phyloP scores from a whole-genome alignment of 2,888 invertebrate species.

The Trissoscelio sp. region DNA sequence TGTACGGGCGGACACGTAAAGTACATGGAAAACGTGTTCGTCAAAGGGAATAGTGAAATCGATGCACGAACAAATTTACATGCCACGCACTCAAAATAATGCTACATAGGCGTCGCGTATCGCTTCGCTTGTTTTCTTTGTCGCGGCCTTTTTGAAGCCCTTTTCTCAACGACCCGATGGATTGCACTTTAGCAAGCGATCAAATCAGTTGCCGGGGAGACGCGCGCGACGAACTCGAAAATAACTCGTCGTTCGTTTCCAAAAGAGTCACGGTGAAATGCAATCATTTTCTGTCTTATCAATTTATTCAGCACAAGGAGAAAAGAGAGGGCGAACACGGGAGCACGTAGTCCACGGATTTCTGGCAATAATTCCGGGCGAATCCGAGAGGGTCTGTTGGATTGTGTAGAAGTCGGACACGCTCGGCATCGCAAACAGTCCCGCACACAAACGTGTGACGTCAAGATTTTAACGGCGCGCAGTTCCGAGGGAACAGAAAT shows the following conservation, averaged over 20 bases:
- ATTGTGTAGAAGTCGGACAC: slow-evolving; percentile 42
- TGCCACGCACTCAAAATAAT: slow-evolving; percentile 45
- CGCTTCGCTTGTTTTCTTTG: slow-evolving; percentile 11
- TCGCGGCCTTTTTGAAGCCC: not conserved
- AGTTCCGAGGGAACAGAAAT: slow-evolving; percentile 8
- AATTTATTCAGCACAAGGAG: slow-evolving; percentile 46
- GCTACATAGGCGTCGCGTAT: slow-evolving; percentile 35
- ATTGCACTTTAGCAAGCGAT: slow-evolving; percentile 6
- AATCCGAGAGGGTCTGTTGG: slow-evolving; percentile 37
- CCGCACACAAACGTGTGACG: slow-evolving; percentile 35
- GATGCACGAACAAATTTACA: slow-evolving; percentile 64
- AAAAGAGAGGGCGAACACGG: no score
- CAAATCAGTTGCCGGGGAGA: not conserved
- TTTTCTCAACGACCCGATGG: slow-evolving; percentile 13
- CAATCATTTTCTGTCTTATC: slow-evolving; percentile 57
- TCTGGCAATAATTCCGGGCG: slow-evolving; percentile 57
- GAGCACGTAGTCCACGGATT: slow-evolving; percentile 51
- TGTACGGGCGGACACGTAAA: slow-evolving; percentile 53
- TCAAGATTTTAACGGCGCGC: slow-evolving; percentile 42
- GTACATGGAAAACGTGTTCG: slow-evolving; percentile 48
- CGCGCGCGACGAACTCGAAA: slow-evolving; percentile 13
- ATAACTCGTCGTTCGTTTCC: slow-evolving; percentile 7
- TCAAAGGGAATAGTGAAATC: slow-evolving; percentile 63
- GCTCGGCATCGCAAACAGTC: slow-evolving; percentile 48
- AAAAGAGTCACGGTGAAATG: slow-evolving; percentile 48